These are phyloP conservation scores for Gila orcuttii DNA, from an alignment of 2,113 vertebrate genomes.

Conservation along the genomic window DNA sequence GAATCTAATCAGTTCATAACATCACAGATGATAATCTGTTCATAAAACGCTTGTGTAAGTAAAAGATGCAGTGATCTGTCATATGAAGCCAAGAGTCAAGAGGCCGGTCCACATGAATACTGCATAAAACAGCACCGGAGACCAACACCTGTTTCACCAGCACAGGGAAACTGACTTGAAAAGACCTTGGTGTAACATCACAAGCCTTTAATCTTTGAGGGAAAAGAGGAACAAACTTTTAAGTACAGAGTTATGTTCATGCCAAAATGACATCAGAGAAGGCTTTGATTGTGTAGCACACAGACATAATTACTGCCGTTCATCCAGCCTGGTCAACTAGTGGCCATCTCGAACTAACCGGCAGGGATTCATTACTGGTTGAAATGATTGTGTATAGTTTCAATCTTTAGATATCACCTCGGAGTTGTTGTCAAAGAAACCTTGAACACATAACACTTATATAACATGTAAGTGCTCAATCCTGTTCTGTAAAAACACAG, in stretches of 20 bases:
- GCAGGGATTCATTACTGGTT: neutral
- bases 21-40: neutral
- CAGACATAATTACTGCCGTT: neutral
- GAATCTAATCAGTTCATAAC: neutral
- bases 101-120: conserved; percentile 22
- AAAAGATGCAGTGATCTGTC: neutral
- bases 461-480: too few species aligned
- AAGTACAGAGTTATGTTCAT: conserved; percentile 4
- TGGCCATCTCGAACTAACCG: neutral
- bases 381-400: too few species aligned
- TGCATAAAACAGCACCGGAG: conserved; percentile 19
- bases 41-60: neutral
- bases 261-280: neutral
- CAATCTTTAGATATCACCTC: too few species aligned
- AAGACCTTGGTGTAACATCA: conserved; percentile 15
- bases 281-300: conserved; percentile 32
- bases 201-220: conserved; percentile 38
- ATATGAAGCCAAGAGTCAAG: neutral
- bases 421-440: too few species aligned
- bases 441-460: too few species aligned
- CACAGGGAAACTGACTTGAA: neutral
- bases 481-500: too few species aligned
- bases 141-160: neutral
- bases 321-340: neutral
- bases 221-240: neutral